phyloP scores from a whole-genome alignment of 92 coral and sea anemone species.

The Muricea muricata region DNA sequence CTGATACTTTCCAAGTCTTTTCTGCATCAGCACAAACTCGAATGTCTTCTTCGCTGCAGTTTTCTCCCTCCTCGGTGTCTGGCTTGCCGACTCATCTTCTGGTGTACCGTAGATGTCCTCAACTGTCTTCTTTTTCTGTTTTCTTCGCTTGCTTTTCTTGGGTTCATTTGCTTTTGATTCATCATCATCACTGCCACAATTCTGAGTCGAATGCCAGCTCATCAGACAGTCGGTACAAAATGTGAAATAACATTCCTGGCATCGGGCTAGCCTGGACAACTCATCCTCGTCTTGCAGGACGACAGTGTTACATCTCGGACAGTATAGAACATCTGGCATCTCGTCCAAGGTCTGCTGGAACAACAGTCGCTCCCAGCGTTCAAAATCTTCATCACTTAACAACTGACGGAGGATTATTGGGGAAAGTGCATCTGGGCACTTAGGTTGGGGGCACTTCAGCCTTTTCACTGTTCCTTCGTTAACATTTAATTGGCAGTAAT shows the following conservation, averaged over 20 bases:
- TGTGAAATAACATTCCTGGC: constrained; percentile 81
- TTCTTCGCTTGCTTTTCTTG: constrained; percentile 13
- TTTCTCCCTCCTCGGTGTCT: constrained; percentile 15
- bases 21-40: constrained; percentile 71
- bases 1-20: constrained; percentile 71
- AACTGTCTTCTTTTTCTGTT: constrained; percentile 7
- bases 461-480: constrained; percentile 79
- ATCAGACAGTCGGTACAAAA: constrained; percentile 91
- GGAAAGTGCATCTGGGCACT: constrained; percentile 73
- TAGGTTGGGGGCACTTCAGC: constrained; percentile 77
- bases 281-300: constrained; percentile 86
- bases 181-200: constrained; percentile 67
- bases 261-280: constrained; percentile 81
- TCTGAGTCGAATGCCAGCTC: constrained; percentile 81
- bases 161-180: constrained; percentile 34
- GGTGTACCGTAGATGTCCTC: neutral
- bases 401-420: constrained; percentile 76
- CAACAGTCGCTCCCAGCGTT: constrained; percentile 86
- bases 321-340: constrained; percentile 86
- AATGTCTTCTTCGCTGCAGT: constrained; percentile 48
- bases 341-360: constrained; percentile 80
- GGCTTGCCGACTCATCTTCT: neutral
- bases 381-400: constrained; percentile 69
- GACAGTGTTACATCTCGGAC: constrained; percentile 88
- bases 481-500: constrained; percentile 82